Base-by-base conservation (phyloP, 2,113 vertebrate genomes). In the Taurulus bubalis region DNA sequence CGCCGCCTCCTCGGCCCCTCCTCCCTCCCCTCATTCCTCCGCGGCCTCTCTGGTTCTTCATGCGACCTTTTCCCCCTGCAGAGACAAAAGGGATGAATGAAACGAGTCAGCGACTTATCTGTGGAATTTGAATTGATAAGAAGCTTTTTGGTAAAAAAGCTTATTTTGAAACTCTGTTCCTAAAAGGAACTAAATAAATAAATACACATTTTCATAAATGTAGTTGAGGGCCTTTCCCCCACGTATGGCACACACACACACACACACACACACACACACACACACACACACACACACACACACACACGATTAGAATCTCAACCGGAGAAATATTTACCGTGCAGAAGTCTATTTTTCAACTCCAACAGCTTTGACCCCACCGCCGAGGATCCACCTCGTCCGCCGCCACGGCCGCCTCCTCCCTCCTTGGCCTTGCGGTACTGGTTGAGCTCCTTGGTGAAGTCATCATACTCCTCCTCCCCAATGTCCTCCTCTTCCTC, bases 341-440 rank as follows among this genome's bases (percentile, higher is more conserved):
- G 45, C 49, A 69, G 69, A 8, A 64, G 20, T 47, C 11, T 18
- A n/a, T 56, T 24, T 47, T 45, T 60, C 20, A 53, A 42, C 3
- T 56, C 45, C 34, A 62, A 22, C 11, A 28, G 14, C 14, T 79
- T 45, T 42, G 53, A 53, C 12, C 36, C 36, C 28, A 16, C 34
- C 24, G 47, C 34, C 3, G 0, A n/a, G 22, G 18, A 78, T 78
- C n/a, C 65, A 93, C 94, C 94, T 92, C 94, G 83, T 0, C 92
- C 91, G 0, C 92, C 85, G 0, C 45, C 55, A 6, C 93, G 92
- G 20, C 91, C 74, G 0, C 90, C 85, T 4, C 94, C 94, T 47
- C 96, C 97, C 80, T 98, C 98, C 91, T 98, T 99, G 30, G 96
- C 95, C 7, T 97, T 95, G 65, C 97, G 95, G 80, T 99, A 99